These are phyloP conservation scores for Myioborus miniatus DNA, from an alignment of 2,797 vertebrate genomes.

Conservation along the genomic window DNA sequence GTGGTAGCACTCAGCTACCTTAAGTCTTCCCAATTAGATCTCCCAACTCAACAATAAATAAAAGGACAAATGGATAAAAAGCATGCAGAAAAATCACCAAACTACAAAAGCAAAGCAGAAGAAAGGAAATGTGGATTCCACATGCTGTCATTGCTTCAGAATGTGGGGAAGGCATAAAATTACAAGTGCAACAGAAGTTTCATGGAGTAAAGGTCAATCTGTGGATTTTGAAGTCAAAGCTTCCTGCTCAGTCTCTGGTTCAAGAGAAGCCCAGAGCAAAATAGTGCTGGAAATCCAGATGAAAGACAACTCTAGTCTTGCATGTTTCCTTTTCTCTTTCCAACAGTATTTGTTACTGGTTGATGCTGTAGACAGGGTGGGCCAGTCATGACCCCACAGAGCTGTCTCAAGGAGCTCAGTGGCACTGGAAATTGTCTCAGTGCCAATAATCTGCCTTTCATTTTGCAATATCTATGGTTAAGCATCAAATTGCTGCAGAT, in stretches of 20 bases:
- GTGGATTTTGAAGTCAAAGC: background rate
- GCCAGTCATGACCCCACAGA: background rate
- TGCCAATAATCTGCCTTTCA: background rate
- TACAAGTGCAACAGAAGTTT: background rate
- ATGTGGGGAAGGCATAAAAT: background rate
- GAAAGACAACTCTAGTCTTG: background rate
- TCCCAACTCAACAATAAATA: background rate
- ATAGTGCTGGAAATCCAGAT: background rate
- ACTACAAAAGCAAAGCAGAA: background rate
- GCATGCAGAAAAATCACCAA: background rate
- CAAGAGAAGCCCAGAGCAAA: background rate
- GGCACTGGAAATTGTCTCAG: background rate
- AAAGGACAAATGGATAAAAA: background rate
- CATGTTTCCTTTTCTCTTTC: background rate
- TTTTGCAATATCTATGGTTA: background rate
- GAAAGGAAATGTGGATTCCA: background rate
- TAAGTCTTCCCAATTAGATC: background rate
- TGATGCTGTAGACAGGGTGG: background rate
- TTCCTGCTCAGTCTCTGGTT: background rate
- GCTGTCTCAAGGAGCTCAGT: background rate
- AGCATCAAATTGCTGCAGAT: background rate
- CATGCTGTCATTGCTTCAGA: background rate
- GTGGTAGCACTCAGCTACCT: background rate
- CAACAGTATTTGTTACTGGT: background rate
- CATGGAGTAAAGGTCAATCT: background rate